phyloP scores from a whole-genome alignment of 2,797 vertebrate species.

The Pangasius macronema region DNA sequence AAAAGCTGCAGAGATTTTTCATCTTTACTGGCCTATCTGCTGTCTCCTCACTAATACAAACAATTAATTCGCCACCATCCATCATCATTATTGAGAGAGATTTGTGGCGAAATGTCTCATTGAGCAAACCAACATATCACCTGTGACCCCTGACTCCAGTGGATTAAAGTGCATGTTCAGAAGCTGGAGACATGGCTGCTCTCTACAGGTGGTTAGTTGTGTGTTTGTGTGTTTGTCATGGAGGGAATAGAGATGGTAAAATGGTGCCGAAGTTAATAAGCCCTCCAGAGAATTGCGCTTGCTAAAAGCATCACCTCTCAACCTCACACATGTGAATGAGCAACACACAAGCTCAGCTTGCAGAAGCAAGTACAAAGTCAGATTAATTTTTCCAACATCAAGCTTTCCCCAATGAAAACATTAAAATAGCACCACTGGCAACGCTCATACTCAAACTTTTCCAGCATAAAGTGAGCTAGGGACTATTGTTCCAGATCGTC shows the following conservation, averaged over 20 bases:
- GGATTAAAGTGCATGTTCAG: not conserved
- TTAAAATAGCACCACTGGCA: not conserved
- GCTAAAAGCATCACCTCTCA: constrained; percentile 53
- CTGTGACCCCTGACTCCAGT: constrained; percentile 4
- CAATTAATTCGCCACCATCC: not conserved
- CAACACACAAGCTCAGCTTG: not conserved
- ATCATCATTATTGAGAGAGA: not conserved
- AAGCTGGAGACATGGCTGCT: constrained; percentile 25
- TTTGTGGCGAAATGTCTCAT: not conserved
- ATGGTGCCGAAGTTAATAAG: constrained; percentile 66
- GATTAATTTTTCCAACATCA: not conserved
- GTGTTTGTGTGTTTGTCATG: constrained; percentile 38
- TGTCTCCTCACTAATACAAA: not conserved
- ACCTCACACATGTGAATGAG: constrained; percentile 6
- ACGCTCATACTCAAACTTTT: constrained; percentile 22
- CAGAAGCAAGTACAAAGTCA: not conserved
- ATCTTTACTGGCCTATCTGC: not conserved
- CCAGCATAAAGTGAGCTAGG: constrained; percentile 13
- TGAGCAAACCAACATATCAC: not conserved
- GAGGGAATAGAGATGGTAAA: constrained; percentile 35
- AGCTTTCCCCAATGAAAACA: constrained; percentile 1
- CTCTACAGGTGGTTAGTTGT: constrained; percentile 59
- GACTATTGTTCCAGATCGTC: constrained; percentile 40
- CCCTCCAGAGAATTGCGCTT: constrained; percentile 61
- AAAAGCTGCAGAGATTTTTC: not conserved